These are phyloP conservation scores for Pinctada fucata DNA, from an alignment of 2,888 invertebrate genomes.

Conservation along the genomic window DNA sequence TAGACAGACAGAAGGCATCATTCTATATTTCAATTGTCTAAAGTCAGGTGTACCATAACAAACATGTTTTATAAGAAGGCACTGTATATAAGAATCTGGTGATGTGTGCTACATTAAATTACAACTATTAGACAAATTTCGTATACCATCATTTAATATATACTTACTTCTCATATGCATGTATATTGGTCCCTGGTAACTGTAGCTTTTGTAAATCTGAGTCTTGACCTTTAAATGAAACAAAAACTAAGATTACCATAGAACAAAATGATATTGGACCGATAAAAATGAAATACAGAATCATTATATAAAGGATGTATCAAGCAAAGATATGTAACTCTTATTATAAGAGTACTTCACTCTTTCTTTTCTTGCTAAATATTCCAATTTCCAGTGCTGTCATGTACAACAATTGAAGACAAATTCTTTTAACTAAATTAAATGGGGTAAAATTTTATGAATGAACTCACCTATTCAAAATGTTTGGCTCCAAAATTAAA, in stretches of 20 bases:
- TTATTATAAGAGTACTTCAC: not conserved
- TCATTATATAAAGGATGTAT: conserved; percentile 2
- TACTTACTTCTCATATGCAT: conserved; percentile 75
- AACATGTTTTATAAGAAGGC: too few species aligned
- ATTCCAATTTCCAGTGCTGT: not conserved
- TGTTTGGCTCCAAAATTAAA: too few species aligned
- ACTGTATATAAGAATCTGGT: too few species aligned
- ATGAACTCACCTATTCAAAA: too few species aligned
- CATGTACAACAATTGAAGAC: too few species aligned
- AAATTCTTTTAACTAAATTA: too few species aligned
- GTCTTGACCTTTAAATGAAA: conserved; percentile 41
- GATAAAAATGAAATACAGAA: not conserved
- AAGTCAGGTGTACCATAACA: too few species aligned
- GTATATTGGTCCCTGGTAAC: conserved; percentile 73
- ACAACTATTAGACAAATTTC: too few species aligned
- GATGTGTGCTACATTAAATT: too few species aligned
- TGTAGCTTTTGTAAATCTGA: conserved; percentile 68
- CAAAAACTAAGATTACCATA: not conserved
- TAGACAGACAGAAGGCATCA: too few species aligned
- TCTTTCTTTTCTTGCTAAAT: not conserved
- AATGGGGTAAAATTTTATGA: too few species aligned
- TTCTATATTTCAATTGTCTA: too few species aligned
- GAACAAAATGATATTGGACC: not conserved
- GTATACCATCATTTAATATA: not conserved
- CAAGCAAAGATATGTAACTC: conserved; percentile 4